These are phyloP conservation scores for Typhlichthys eigenmanni DNA, from an alignment of 2,797 vertebrate species.

Conservation along the genomic window DNA sequence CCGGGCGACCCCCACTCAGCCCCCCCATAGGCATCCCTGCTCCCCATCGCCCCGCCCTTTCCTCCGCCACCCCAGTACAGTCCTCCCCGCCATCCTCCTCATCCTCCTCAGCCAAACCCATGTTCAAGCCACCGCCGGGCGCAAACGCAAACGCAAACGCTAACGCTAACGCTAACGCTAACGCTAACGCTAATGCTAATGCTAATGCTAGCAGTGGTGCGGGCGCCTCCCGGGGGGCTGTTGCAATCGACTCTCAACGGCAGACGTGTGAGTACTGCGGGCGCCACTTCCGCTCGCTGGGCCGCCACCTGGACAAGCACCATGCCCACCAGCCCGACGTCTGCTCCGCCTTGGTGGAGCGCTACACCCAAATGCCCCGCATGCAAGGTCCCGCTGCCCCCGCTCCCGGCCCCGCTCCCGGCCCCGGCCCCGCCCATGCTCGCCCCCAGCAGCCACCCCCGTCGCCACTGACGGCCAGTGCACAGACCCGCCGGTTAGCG, in stretches of 20 bases:
- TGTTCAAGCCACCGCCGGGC: constrained; percentile 70
- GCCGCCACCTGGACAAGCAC: constrained; percentile 80
- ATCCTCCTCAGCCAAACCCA: constrained; percentile 46
- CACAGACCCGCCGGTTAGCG: constrained; percentile 23
- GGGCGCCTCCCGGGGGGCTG: constrained; percentile 43
- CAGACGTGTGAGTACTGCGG: constrained; percentile 80
- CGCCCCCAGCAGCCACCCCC: constrained; percentile 24
- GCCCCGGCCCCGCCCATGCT: not conserved
- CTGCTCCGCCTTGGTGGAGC: constrained; percentile 72
- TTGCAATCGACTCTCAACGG: constrained; percentile 62
- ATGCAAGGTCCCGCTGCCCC: constrained; percentile 26
- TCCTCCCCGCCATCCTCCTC: constrained; percentile 52
- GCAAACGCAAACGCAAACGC: constrained; percentile 30
- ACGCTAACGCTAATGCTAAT: constrained; percentile 36
- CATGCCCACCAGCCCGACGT: constrained; percentile 79
- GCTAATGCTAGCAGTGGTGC: constrained; percentile 1
- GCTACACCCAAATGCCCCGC: constrained; percentile 72
- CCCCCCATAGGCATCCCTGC: constrained; percentile 28
- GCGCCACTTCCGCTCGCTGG: constrained; percentile 79
- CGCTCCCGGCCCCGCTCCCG: constrained; percentile 6
- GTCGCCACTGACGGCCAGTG: constrained; percentile 10
- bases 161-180: constrained; percentile 25
- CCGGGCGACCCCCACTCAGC: constrained; percentile 30
- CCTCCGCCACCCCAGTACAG: constrained; percentile 37
- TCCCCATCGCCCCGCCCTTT: constrained; percentile 35